Percentiles rank a stretch among this genome's conserved stretches.
Conservation (phyloP, 2,888 invertebrate species). For the Pantelozetes paolii region DNA sequence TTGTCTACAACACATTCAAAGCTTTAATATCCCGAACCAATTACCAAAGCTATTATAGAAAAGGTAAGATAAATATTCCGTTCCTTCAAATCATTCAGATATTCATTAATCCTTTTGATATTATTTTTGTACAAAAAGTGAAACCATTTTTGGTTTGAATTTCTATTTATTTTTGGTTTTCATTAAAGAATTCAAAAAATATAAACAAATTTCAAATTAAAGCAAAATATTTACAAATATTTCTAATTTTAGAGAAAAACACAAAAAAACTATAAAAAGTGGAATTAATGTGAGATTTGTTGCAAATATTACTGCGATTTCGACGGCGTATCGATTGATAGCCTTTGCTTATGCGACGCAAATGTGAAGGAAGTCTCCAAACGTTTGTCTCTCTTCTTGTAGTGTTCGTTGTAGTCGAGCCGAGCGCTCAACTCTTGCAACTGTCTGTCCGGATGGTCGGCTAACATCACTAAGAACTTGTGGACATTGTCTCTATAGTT, state of each 20-base stretch:
- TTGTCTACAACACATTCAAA: no score
- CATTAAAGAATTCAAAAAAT: no score
- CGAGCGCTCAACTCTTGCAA: slow-evolving; percentile 84
- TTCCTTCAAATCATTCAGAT: no score
- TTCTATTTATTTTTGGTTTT: no score
- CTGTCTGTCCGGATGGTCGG: slow-evolving; percentile 76
- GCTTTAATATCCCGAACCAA: no score
- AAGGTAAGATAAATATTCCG: no score
- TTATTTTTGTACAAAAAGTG: no score
- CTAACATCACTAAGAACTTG: slow-evolving; percentile 75
- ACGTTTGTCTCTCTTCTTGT: slow-evolving; percentile 74
- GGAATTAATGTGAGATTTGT: not conserved
- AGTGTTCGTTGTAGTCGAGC: slow-evolving; percentile 91
- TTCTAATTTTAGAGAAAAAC: not conserved
- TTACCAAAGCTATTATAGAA: no score
- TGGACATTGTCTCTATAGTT: slow-evolving; percentile 69
- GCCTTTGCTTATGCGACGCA: slow-evolving; percentile 22
- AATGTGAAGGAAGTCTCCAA: slow-evolving; percentile 62
- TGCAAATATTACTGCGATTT: slow-evolving; percentile 6
- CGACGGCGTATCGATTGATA: slow-evolving; percentile 30
- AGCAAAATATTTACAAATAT: slow-evolving; percentile 5
- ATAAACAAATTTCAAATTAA: not conserved
- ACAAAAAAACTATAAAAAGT: not conserved
- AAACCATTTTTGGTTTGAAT: no score
- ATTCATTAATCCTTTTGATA: no score